Conservation (phyloP, 2,113 vertebrate genomes). For the Dromas ardeola region DNA sequence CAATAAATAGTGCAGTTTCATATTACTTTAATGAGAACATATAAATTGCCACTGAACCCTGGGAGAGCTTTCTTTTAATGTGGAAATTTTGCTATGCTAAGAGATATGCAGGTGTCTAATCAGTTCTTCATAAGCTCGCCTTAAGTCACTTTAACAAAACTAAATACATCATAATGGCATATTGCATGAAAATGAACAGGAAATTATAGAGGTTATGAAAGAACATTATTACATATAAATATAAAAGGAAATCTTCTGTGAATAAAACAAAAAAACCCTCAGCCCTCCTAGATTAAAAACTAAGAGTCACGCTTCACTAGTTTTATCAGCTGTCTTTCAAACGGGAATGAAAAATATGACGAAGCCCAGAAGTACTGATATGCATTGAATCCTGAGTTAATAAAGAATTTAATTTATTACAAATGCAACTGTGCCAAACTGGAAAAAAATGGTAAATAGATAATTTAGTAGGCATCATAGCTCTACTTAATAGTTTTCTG, state of each 20-base stretch:
- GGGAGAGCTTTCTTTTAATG: not conserved
- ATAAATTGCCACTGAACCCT: not conserved
- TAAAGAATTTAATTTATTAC: not conserved
- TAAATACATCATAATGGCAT: not conserved
- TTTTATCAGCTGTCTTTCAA: not conserved
- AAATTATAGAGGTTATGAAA: not conserved
- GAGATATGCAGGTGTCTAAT: not conserved
- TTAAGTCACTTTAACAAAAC: not conserved
- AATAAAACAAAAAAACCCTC: not conserved
- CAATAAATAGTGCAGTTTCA: not conserved
- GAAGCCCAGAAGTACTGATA: not conserved
- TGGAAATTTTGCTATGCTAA: not conserved
- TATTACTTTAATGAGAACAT: not conserved
- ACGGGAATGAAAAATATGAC: not conserved
- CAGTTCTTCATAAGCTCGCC: not conserved
- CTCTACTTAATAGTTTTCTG: not conserved
- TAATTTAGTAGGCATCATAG: not conserved
- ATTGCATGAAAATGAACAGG: not conserved
- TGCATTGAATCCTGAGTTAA: not conserved
- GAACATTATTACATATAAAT: not conserved
- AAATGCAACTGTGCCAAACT: not conserved
- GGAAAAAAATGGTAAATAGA: not conserved
- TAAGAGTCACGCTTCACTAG: not conserved
- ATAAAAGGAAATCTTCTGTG: not conserved
- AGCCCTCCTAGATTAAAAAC: not conserved